Percentiles rank a stretch among this genome's conserved stretches.
These are phyloP conservation scores for Astur gentilis DNA, from an alignment of 2,113 vertebrate species.

Conservation along the genomic window DNA sequence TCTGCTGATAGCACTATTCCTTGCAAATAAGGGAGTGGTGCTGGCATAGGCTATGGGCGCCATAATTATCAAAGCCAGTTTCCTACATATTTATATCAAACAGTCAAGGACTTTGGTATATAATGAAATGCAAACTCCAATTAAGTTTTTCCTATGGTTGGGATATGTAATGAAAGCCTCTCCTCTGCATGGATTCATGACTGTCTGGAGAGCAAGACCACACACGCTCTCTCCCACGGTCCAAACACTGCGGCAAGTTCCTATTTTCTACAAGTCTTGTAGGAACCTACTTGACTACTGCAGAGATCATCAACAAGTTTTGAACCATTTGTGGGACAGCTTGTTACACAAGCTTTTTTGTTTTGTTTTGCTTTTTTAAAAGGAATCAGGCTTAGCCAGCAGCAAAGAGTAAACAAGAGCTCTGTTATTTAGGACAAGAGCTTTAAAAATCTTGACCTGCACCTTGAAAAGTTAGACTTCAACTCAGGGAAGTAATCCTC, in stretches of 20 bases:
- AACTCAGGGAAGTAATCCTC: background rate
- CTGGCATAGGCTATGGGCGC: background rate
- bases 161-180: background rate
- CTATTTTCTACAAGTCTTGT: background rate
- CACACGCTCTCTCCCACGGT: background rate
- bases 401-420: background rate
- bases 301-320: background rate
- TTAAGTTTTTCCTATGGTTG: conserved; percentile 38
- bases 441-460: background rate
- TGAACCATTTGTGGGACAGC: background rate
- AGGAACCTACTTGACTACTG: background rate
- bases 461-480: background rate
- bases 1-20: conserved; percentile 15
- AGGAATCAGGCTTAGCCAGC: background rate
- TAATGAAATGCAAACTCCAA: conserved; percentile 4
- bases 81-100: conserved; percentile 55
- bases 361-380: background rate
- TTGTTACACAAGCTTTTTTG: background rate
- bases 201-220: conserved; percentile 36
- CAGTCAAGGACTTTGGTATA: background rate
- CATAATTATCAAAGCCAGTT: conserved; percentile 32
- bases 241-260: background rate
- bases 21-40: conserved; percentile 62
- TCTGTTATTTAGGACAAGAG: background rate
- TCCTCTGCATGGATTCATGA: background rate